Base-by-base conservation (phyloP, 2,888 invertebrate species). In the Pterostichus niger region DNA sequence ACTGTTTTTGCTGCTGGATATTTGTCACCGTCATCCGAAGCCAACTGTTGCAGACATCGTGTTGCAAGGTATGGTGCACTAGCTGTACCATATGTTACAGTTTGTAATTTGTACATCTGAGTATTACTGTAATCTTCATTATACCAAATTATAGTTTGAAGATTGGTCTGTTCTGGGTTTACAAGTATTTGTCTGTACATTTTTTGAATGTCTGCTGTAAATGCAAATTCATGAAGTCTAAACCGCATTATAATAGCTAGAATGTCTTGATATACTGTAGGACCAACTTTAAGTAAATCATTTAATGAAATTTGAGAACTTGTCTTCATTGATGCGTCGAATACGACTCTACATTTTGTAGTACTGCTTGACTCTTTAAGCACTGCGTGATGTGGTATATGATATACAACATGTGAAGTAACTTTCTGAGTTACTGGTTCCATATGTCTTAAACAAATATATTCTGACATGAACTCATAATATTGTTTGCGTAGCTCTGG, bases 111-210 rank as follows among this genome's bases (percentile, higher is more conserved):
- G 84, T 83, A 86, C 64, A 52, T 64, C 54, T 82, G 11, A 7
- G 86, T 52, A n/a, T 54, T 46, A 10, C 84, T 56, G 9, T 4
- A 6, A 7, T 64, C 31, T 9, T 80, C 44, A 46, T 68, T 71
- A 13, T 85, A 17, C 85, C 85, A 86, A 35, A 86, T 15, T 68
- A 85, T 85, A 52, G 64, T 83, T 76, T 87, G 86, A 64, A 80
- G 85, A 13, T 85, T 33, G 54, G 83, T 81, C 76, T 86, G 82
- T 11, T 84, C 52, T 35, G 77, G 56, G 10, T 52, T 24, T 2
- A 86, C 84, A 33, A 73, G 17, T 0, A 86, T 84, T 59, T 85
- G 85, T 9, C 86, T 17, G 59, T 86, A 87, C 86, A 86, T 87
- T 84, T 87, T 86, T 9, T 84, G 84, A 11, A 87, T 35, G 71